Evolutionary conservation across 2,888 invertebrate species (phyloP).

Genomic region (Chloroclysta siterata): DNA sequence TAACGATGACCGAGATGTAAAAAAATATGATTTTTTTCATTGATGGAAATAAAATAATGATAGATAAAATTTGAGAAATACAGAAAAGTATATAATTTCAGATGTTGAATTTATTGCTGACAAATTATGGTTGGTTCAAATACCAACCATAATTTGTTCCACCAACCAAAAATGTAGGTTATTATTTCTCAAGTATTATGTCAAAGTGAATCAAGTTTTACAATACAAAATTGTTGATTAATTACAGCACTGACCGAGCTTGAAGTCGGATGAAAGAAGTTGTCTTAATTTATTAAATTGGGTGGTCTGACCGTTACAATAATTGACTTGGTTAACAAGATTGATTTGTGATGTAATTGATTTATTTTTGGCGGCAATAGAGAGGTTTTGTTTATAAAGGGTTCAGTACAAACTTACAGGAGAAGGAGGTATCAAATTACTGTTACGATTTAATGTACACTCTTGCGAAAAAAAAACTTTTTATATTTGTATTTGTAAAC

Average conservation of each 20-base stretch:
- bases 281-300: constrained; percentile 58
- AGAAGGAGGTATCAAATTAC: too few species aligned
- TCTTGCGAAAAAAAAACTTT: too few species aligned
- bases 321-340: constrained; percentile 42
- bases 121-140: too few species aligned
- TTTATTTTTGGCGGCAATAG: constrained; percentile 27
- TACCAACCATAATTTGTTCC: too few species aligned
- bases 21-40: too few species aligned
- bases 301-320: constrained; percentile 50
- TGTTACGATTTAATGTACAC: too few species aligned
- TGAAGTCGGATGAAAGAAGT: constrained; percentile 41
- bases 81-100: too few species aligned
- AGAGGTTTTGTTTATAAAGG: constrained; percentile 12
- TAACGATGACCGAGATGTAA: too few species aligned
- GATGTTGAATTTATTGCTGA: too few species aligned
- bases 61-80: too few species aligned
- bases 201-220: constrained; percentile 12
- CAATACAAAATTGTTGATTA: constrained; percentile 39
- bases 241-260: constrained; percentile 34
- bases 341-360: constrained; percentile 42
- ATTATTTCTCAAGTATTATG: background rate
- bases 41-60: too few species aligned
- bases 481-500: too few species aligned
- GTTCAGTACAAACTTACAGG: background rate
- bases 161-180: background rate